Base-by-base conservation (phyloP, 2,888 invertebrate species). In the Stenchaetothrips biformis region DNA sequence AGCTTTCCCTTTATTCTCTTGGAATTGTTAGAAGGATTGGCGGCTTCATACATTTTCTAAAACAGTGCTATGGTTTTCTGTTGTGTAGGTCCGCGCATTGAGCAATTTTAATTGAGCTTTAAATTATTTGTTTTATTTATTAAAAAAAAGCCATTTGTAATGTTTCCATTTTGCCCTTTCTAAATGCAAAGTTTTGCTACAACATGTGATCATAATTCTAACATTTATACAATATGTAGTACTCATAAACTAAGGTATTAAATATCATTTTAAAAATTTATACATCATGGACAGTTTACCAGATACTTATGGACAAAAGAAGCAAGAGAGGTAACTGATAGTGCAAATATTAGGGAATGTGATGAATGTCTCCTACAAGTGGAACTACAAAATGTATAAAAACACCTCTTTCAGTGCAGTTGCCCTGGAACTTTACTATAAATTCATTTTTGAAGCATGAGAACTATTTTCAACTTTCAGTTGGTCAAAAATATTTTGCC, bases 201-300 rank as follows among this genome's bases (percentile, higher is more conserved):
- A 25, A 74, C 67, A 74, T 74, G 67, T 74, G 67, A 74, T 74
- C 67, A 74, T 74, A 74, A 25, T 74, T 74, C 67, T 74, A 74
- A 74, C 67, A 74, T 74, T 74, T 74, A 25, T 74, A 74, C 67
- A 74, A 7, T 74, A 25, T 74, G 67, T 74, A 74, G 11, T 74
- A 74, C 7, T 74, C 67, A 74, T 74, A 21, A 21, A 74, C 11
- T 74, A 74, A 74, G 67, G 11, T 25, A 74, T 74, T 74, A 74
- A 74, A 74, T 25, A 74, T 74, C 67, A 74, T 74, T 74, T 21
- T 6, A n/a, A 74, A 37, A 74, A 74, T 21, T 74, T 25, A 74
- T 74, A 18, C 53, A 53, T 53, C 18, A 37, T 37, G 37, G 37
- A 37, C 37, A 37, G 37, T 37, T 37, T 37, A 37, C 37, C 37